Conservation (phyloP, 2,113 vertebrate genomes). For the Peromyscus leucopus region DNA sequence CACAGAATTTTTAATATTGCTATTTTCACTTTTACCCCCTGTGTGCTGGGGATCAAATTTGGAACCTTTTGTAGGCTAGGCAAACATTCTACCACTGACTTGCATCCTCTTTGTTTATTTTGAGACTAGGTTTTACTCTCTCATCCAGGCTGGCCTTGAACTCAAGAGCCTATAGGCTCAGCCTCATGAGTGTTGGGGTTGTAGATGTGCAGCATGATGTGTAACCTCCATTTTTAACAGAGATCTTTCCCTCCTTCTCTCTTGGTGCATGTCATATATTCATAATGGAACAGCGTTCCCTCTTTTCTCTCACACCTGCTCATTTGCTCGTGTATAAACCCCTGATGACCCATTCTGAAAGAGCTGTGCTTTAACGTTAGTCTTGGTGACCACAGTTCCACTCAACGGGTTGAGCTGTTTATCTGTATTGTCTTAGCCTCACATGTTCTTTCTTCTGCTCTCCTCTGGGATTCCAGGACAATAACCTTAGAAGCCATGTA, state of each 20-base stretch:
- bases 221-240: neutral
- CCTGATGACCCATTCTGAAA: neutral
- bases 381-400: constrained; percentile 1
- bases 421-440: neutral
- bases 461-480: neutral
- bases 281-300: neutral
- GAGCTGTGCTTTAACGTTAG: neutral
- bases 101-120: neutral
- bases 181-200: neutral
- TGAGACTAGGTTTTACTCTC: neutral
- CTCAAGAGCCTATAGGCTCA: neutral
- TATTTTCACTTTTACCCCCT: neutral
- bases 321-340: neutral
- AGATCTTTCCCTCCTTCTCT: neutral
- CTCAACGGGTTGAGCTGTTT: neutral
- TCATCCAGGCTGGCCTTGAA: neutral
- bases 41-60: neutral
- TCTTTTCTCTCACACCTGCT: neutral
- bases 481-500: neutral
- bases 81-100: neutral
- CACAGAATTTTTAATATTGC: neutral
- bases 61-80: neutral
- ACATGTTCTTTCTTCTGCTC: neutral
- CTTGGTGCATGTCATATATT: neutral
- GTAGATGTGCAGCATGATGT: neutral